phyloP scores from a whole-genome alignment of 2,888 invertebrate species.

The Timema cristinae region DNA sequence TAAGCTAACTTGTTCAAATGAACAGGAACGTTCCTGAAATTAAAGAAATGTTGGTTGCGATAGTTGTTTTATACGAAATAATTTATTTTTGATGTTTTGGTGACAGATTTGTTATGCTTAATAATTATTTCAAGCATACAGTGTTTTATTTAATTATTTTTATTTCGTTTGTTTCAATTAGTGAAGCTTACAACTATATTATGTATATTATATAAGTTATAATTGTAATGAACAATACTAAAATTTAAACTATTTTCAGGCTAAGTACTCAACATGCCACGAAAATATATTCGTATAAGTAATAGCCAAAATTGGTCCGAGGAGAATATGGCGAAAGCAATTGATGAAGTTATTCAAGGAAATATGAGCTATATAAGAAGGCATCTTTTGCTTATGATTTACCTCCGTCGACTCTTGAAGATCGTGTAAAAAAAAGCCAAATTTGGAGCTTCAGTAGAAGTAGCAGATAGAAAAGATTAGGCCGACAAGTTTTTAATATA shows the following conservation, averaged over 20 bases:
- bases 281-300: background rate
- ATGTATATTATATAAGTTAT: too few species aligned
- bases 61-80: too few species aligned
- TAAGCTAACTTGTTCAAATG: too few species aligned
- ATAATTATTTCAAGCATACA: too few species aligned
- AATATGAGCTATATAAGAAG: background rate
- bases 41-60: too few species aligned
- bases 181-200: too few species aligned
- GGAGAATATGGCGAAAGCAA: slow-evolving; percentile 6
- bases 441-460: background rate
- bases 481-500: background rate
- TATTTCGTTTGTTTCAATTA: too few species aligned
- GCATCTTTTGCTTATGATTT: background rate
- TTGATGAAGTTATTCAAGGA: background rate
- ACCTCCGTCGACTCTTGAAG: background rate
- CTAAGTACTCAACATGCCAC: background rate
- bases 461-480: background rate
- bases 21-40: too few species aligned
- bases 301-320: background rate
- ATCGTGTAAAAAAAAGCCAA: background rate
- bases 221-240: background rate
- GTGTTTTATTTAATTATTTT: too few species aligned
- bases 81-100: too few species aligned
- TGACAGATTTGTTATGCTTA: too few species aligned
- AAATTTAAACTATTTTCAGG: background rate